Evolutionary conservation across 30 jellyfish, hydroid and myxozoan species (phyloP).

Genomic region (Pelagia noctiluca): DNA sequence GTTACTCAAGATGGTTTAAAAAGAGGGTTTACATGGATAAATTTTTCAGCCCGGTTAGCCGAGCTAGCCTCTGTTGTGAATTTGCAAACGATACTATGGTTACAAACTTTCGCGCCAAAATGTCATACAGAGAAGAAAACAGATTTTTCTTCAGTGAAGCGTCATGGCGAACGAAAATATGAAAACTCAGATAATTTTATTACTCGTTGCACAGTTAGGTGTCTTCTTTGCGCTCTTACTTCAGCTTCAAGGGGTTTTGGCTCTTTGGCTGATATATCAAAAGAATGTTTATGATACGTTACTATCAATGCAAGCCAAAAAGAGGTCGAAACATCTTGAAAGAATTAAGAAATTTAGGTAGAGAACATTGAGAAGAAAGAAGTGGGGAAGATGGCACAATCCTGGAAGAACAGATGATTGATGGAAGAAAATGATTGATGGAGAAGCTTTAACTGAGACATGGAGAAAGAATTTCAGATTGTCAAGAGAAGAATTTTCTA

Average conservation of each 20-base stretch:
- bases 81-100: background rate
- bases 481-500: conserved; percentile 28
- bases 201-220: conserved; percentile 32
- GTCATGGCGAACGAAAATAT: conserved; percentile 5
- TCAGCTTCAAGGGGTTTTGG: conserved; percentile 29
- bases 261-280: conserved; percentile 3
- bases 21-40: no score
- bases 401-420: conserved; percentile 59
- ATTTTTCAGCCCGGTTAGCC: conserved; percentile 18
- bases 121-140: conserved; percentile 1
- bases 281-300: conserved; percentile 15
- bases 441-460: background rate
- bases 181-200: conserved; percentile 18
- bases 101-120: conserved; percentile 2
- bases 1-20: no score
- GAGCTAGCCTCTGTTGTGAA: conserved; percentile 4
- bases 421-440: conserved; percentile 50
- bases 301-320: conserved; percentile 22
- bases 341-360: conserved; percentile 7
- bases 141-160: background rate
- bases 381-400: conserved; percentile 1
- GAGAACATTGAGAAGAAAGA: conserved; percentile 14
- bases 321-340: conserved; percentile 16
- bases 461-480: conserved; percentile 64
- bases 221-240: conserved; percentile 35